These are phyloP conservation scores for Pseudeuparius sepicola DNA, from an alignment of 2,888 invertebrate genomes.

Conservation along the genomic window DNA sequence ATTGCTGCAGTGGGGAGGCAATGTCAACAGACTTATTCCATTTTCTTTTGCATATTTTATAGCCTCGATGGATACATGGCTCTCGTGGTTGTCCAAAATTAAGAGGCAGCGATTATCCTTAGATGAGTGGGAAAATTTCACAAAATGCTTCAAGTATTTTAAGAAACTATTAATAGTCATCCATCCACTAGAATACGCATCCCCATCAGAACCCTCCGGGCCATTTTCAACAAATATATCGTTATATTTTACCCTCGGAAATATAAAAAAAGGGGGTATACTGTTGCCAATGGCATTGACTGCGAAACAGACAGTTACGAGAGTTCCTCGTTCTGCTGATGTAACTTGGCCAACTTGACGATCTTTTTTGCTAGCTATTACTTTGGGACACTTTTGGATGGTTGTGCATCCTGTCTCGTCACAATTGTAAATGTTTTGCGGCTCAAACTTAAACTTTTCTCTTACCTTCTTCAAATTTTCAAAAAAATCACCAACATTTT, in stretches of 20 bases:
- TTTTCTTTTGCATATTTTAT: slow-evolving; percentile 30
- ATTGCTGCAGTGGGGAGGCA: slow-evolving; percentile 36
- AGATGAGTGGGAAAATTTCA: slow-evolving; percentile 6
- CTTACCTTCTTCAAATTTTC: slow-evolving; percentile 8
- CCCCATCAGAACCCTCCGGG: slow-evolving; percentile 5
- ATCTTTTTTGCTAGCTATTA: slow-evolving; percentile 5
- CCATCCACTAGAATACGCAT: slow-evolving; percentile 6
- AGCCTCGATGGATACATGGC: slow-evolving; percentile 25
- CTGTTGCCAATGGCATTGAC: slow-evolving; percentile 12
- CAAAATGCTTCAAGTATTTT: slow-evolving; percentile 8
- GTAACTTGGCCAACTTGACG: slow-evolving; percentile 11
- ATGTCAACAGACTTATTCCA: slow-evolving; percentile 33
- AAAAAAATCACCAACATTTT: slow-evolving; percentile 8
- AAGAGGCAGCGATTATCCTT: slow-evolving; percentile 14
- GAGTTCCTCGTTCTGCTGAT: slow-evolving; percentile 11
- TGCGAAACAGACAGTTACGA: slow-evolving; percentile 8
- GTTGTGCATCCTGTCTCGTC: slow-evolving; percentile 12
- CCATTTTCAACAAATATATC: slow-evolving; percentile 8
- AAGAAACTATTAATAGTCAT: slow-evolving; percentile 6
- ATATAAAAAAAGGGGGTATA: slow-evolving; percentile 13
- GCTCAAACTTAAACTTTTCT: slow-evolving; percentile 8
- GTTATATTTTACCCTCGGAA: slow-evolving; percentile 10
- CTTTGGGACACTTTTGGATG: slow-evolving; percentile 9
- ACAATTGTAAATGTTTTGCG: slow-evolving; percentile 10
- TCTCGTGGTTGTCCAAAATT: slow-evolving; percentile 33